phyloP scores from a whole-genome alignment of 1,140 invertebrate genomes.

The Plutomurus gul region DNA sequence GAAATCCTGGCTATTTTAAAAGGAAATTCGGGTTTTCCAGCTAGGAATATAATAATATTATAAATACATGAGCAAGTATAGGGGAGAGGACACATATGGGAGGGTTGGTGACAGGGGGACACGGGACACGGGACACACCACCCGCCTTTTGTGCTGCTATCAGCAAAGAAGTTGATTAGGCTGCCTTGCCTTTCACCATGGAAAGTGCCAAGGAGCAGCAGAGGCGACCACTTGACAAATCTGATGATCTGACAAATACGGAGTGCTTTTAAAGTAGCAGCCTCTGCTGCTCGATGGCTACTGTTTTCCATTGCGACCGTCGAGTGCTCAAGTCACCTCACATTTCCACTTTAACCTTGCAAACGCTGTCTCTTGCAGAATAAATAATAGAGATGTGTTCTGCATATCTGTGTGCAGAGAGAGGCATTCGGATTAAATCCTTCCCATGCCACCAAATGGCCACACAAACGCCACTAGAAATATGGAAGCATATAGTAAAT shows the following conservation, averaged over 20 bases:
- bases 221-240: slow-evolving; percentile 41
- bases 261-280: slow-evolving; percentile 31
- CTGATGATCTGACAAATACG: slow-evolving; percentile 47
- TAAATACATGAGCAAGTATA: background rate
- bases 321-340: background rate
- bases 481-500: background rate
- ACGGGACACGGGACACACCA: background rate
- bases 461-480: background rate
- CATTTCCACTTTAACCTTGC: background rate
- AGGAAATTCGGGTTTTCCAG: too few species aligned
- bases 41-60: background rate
- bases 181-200: background rate
- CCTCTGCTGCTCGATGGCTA: background rate
- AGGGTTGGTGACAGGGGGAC: background rate
- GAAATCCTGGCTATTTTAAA: too few species aligned
- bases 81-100: background rate
- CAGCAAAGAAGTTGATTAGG: slow-evolving; percentile 41
- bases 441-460: background rate
- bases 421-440: background rate
- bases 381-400: slow-evolving; percentile 21
- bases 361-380: background rate
- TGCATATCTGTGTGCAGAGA: background rate
- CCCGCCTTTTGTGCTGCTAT: slow-evolving; percentile 26
- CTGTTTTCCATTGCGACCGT: slow-evolving; percentile 9
- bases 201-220: background rate